Evolutionary conservation across 2,797 vertebrate species (phyloP).

Genomic region (Peromyscus attwateri): DNA sequence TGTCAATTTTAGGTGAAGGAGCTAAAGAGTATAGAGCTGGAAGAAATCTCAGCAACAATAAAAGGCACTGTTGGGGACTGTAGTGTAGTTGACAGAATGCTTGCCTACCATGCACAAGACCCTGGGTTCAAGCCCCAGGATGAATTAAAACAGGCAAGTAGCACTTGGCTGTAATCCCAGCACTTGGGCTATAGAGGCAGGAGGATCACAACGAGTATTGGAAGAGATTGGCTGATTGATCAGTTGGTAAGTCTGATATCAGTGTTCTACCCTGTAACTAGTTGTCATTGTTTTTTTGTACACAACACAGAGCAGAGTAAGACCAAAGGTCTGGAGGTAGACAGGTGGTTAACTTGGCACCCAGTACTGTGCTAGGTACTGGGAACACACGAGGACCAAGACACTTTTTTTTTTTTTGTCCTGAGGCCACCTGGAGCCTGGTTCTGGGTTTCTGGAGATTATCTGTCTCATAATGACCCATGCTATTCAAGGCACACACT

Average conservation of each 20-base stretch:
- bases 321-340: not conserved
- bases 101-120: not conserved
- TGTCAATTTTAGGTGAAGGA: not conserved
- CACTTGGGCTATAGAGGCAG: not conserved
- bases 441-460: not conserved
- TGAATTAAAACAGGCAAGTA: not conserved
- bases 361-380: not conserved
- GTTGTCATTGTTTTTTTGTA: not conserved
- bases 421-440: not conserved
- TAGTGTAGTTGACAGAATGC: not conserved
- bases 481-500: not conserved
- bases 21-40: not conserved
- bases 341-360: not conserved
- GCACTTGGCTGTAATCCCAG: not conserved
- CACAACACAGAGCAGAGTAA: not conserved
- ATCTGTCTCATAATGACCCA: not conserved
- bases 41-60: not conserved
- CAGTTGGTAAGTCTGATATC: not conserved
- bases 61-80: not conserved
- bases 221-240: not conserved
- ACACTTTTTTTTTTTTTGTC: not conserved
- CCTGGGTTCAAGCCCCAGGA: constrained; percentile 2
- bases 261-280: not conserved
- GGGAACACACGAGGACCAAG: not conserved
- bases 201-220: not conserved